Evolutionary conservation across 53 echinoderm and acorn worm genomes (phyloP), one percentile per base, ranked within the genome.

Genomic region (Hippasteria phrygiana): DNA sequence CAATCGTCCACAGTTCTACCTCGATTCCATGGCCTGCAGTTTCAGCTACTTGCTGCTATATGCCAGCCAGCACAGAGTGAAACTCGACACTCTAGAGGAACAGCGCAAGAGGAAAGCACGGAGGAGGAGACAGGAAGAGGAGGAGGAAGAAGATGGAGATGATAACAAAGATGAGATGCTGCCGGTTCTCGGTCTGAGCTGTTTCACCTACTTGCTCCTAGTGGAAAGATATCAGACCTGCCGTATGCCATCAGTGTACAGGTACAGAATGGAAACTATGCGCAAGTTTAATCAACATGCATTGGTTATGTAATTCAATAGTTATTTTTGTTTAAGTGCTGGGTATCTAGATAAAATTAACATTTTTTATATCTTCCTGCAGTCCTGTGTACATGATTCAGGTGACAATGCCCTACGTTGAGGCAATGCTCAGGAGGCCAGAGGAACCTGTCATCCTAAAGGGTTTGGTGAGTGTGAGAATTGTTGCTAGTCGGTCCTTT

Each of bases 381-480:
- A 94, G 94, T 74, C 37, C 87, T 54, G 87, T 71, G 14, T 88
- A 94, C 66, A 69, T 94, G 5, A 78, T 94, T 45, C 55, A 89
- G 33, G 74, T 91, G 29, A 50, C 62, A 14, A 89, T 65, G 89
- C 71, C 89, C 6, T 93, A 93, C 41, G 56, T 95, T 27, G 92
- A 89, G 39, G 91, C 89, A 34, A 74, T 95, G 48, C 69, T 95
- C 37, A 84, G 90, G 80, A 89, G 87, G 65, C 55, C 95, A 38
- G 83, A 95, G 36, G 93, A 93, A 62, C 89, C 91, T 32, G 73
- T 91, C 6, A 76, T 95, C 43, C 31, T 14, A n/a, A 95, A 95
- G 75, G 95, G 95, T 16, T 43, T 95, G 78, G 95, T 95, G 46
- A 95, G 95, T 73, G 7, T 8, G n/a, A n/a, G n/a, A n/a, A n/a